Evolutionary conservation across 2,888 invertebrate genomes (phyloP).

Genomic region (Actias luna): DNA sequence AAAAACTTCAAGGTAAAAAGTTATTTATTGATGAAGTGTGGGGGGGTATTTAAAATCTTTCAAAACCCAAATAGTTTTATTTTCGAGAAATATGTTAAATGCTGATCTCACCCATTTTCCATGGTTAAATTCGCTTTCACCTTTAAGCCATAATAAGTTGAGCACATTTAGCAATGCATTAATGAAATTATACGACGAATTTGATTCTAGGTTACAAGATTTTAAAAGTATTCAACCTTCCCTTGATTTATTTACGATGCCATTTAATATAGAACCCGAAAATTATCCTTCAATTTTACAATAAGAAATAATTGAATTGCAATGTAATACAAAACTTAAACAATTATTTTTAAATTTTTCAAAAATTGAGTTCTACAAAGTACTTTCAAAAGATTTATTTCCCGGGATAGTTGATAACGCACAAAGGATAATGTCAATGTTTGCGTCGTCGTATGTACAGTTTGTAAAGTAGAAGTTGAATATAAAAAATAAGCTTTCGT

Average conservation of each 20-base stretch:
- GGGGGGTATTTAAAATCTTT: conserved; percentile 23
- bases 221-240: conserved; percentile 12
- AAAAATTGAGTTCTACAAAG: conserved; percentile 22
- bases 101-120: too few relatives aligned
- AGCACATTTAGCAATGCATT: too few relatives aligned
- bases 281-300: too few relatives aligned
- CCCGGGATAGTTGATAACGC: too few relatives aligned
- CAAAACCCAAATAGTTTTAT: conserved; percentile 25
- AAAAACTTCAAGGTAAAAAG: conserved; percentile 21
- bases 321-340: too few relatives aligned
- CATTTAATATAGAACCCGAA: conserved; percentile 20
- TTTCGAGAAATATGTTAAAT: too few relatives aligned
- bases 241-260: conserved; percentile 16
- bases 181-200: neutral
- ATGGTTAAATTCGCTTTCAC: too few relatives aligned
- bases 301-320: too few relatives aligned
- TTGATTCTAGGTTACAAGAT: conserved; percentile 6
- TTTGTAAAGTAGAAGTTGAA: too few relatives aligned
- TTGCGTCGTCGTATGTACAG: conserved; percentile 22
- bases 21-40: conserved; percentile 23
- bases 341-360: conserved; percentile 22
- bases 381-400: conserved; percentile 20
- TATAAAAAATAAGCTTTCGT: too few relatives aligned
- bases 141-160: too few relatives aligned
- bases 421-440: conserved; percentile 25